These are phyloP conservation scores for Neoniphon sammara DNA, from an alignment of 2,797 vertebrate genomes.

Conservation along the genomic window DNA sequence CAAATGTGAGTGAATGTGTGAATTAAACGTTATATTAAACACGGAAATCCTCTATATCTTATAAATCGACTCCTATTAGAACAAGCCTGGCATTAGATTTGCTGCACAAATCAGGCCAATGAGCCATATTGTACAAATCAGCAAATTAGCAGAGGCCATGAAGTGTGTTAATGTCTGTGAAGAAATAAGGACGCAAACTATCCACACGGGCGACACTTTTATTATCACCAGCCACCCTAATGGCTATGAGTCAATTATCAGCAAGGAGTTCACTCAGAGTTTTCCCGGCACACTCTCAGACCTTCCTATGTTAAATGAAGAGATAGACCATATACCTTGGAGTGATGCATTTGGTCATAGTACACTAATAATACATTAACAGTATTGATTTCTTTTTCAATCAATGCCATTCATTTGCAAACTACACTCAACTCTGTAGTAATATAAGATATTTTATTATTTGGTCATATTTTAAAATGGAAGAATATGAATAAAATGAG, in stretches of 20 bases:
- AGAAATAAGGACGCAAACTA: constrained; percentile 83
- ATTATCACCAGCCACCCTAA: constrained; percentile 84
- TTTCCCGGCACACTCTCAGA: constrained; percentile 75
- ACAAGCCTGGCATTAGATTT: constrained; percentile 83
- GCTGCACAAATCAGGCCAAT: constrained; percentile 86
- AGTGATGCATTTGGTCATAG: constrained; percentile 82
- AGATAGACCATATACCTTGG: constrained; percentile 71
- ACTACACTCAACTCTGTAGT: constrained; percentile 68
- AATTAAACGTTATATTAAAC: constrained; percentile 83
- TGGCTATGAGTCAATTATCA: constrained; percentile 85
- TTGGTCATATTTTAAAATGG: constrained; percentile 87
- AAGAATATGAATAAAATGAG: constrained; percentile 84
- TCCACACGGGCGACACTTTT: constrained; percentile 83
- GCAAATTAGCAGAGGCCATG: constrained; percentile 87
- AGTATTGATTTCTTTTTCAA: constrained; percentile 80
- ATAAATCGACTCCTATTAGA: constrained; percentile 83
- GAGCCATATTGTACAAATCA: constrained; percentile 87
- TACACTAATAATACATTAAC: constrained; percentile 85
- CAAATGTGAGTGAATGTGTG: constrained; percentile 77
- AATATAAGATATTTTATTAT: constrained; percentile 86
- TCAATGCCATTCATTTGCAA: constrained; percentile 86
- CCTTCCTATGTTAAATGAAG: constrained; percentile 74
- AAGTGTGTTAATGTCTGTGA: constrained; percentile 86
- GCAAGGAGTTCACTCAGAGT: constrained; percentile 82
- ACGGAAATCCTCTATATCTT: constrained; percentile 77